phyloP scores from a whole-genome alignment of 1,140 invertebrate species.

The Capitella teleta region DNA sequence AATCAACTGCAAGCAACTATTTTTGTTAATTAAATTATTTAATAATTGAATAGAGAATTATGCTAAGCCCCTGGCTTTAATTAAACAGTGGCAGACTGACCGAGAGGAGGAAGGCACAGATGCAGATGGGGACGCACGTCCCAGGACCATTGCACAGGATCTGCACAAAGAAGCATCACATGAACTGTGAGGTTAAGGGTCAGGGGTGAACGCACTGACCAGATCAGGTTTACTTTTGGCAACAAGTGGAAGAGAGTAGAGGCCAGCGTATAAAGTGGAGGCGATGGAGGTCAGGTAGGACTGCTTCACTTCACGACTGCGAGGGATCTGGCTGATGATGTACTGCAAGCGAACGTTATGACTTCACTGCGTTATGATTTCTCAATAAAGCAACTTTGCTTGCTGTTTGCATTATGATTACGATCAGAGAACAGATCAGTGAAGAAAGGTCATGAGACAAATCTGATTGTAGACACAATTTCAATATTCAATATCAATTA shows the following conservation, averaged over 20 bases:
- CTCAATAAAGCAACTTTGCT: too few relatives aligned
- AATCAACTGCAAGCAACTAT: conserved; percentile 4
- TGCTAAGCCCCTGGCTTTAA: too few relatives aligned
- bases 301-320: conserved; percentile 78
- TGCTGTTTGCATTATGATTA: too few relatives aligned
- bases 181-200: background rate
- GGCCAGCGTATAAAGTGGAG: conserved; percentile 61
- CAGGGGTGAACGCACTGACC: conserved; percentile 26
- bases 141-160: conserved; percentile 74
- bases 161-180: conserved; percentile 17
- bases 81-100: conserved; percentile 18
- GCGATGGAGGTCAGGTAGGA: conserved; percentile 66
- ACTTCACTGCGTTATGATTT: too few relatives aligned
- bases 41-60: too few relatives aligned
- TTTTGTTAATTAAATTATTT: background rate
- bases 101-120: conserved; percentile 49
- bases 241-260: conserved; percentile 59
- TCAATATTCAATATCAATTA: too few relatives aligned
- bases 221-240: conserved; percentile 60
- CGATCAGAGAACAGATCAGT: too few relatives aligned
- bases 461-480: too few relatives aligned
- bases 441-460: too few relatives aligned
- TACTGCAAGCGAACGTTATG: conserved; percentile 40
- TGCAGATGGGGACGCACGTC: conserved; percentile 79
- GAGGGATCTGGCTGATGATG: conserved; percentile 54